A percentile compares a stretch with the other conserved stretches of the same genome.
Conservation (phyloP, 92 coral and sea anemone genomes). For the Phenganax marumi region DNA sequence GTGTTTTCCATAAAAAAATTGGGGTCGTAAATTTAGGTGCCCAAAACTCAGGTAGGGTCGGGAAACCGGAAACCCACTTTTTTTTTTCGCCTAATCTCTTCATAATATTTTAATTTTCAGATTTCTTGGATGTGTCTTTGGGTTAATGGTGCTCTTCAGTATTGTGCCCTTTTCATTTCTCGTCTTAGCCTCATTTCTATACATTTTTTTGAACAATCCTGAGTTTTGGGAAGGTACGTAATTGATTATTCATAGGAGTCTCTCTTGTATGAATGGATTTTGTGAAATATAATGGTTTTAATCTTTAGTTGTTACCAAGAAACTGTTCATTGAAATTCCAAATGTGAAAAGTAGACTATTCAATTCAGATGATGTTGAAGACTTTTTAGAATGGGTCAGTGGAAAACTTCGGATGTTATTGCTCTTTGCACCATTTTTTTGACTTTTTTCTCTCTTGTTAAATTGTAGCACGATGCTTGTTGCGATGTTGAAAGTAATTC, state of each 20-base stretch:
- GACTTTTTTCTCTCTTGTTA: background rate
- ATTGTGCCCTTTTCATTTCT: slow-evolving; percentile 19
- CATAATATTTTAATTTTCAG: background rate
- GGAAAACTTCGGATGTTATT: background rate
- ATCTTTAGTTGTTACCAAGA: background rate
- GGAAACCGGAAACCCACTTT: no score
- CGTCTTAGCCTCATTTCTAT: slow-evolving; percentile 5
- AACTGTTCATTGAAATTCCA: background rate
- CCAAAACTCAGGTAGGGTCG: no score
- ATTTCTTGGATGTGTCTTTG: slow-evolving; percentile 29
- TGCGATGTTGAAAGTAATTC: slow-evolving; percentile 13
- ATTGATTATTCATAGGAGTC: background rate
- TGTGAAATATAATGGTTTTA: background rate
- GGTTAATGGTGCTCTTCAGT: background rate
- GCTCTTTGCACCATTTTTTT: background rate
- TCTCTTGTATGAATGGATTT: background rate
- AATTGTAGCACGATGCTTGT: slow-evolving; percentile 17
- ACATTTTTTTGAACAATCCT: slow-evolving; percentile 20
- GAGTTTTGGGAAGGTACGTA: slow-evolving; percentile 16
- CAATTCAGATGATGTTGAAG: background rate
- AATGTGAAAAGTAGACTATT: background rate
- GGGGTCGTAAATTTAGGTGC: no score
- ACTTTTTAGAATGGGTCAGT: background rate
- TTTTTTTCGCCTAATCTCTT: no score
- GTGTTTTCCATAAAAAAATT: no score